Conservation (phyloP, 2,113 vertebrate genomes). For the Glareola pratincola region DNA sequence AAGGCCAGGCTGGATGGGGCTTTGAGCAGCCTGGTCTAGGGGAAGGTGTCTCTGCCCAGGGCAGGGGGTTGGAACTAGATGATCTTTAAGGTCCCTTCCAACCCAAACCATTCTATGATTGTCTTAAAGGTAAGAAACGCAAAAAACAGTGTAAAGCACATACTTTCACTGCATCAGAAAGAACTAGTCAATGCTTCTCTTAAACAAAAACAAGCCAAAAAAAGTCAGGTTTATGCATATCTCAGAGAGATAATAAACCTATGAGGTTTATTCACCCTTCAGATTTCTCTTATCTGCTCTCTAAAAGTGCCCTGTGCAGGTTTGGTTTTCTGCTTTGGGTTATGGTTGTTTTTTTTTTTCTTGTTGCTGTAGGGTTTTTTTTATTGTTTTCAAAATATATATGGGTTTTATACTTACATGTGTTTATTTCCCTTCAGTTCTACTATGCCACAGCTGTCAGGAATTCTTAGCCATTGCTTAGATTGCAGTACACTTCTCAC, state of each 20-base stretch:
- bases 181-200: background rate
- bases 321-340: background rate
- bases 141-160: background rate
- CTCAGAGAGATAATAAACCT: background rate
- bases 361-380: background rate
- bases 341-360: background rate
- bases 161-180: background rate
- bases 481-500: background rate
- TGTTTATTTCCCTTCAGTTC: background rate
- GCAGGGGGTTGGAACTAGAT: background rate
- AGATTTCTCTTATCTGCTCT: background rate
- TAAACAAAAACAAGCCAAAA: too few relatives aligned
- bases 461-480: background rate
- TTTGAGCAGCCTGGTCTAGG: background rate
- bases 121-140: background rate
- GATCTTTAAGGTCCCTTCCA: background rate
- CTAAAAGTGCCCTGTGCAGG: background rate
- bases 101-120: background rate
- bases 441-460: background rate
- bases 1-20: background rate
- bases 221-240: accelerated
- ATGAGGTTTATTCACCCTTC: background rate
- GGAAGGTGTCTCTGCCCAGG: background rate
- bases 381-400: background rate
- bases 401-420: background rate